These are phyloP conservation scores for Paratrypauchen microcephalus DNA, from an alignment of 2,797 vertebrate species.

Conservation along the genomic window DNA sequence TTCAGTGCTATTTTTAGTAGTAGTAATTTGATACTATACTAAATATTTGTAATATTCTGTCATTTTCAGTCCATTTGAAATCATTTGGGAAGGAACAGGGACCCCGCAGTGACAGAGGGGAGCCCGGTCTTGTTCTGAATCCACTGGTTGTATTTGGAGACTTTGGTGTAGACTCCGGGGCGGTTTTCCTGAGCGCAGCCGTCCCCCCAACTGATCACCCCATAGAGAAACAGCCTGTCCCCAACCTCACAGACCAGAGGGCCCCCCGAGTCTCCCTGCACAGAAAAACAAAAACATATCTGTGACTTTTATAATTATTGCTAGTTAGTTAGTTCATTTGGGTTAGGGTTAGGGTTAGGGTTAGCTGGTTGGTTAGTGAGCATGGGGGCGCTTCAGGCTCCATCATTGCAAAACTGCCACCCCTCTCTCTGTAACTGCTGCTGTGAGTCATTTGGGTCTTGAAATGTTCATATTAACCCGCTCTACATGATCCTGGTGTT, in stretches of 20 bases:
- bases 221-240: slow-evolving; percentile 79
- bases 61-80: neutral
- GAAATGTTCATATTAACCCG: too few relatives aligned
- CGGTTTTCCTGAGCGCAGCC: slow-evolving; percentile 79
- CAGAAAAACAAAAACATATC: neutral
- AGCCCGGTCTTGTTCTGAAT: slow-evolving; percentile 72
- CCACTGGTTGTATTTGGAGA: slow-evolving; percentile 87
- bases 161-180: slow-evolving; percentile 91
- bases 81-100: slow-evolving; percentile 60
- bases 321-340: too few relatives aligned
- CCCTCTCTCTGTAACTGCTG: too few relatives aligned
- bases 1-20: too few relatives aligned
- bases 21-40: too few relatives aligned
- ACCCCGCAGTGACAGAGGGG: slow-evolving; percentile 30
- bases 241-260: slow-evolving; percentile 83
- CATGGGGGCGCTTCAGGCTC: too few relatives aligned
- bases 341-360: too few relatives aligned
- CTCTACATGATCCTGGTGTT: too few relatives aligned
- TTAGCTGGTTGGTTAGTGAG: too few relatives aligned
- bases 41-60: too few relatives aligned
- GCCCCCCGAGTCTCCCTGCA: slow-evolving; percentile 93
- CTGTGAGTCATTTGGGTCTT: too few relatives aligned
- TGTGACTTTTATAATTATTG: neutral
- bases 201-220: slow-evolving; percentile 92
- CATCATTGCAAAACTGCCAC: too few relatives aligned